A percentile compares a stretch with the other conserved stretches of the same genome.
Evolutionary conservation across 2,113 vertebrate genomes (phyloP).

Genomic region (Odocoileus virginianus): DNA sequence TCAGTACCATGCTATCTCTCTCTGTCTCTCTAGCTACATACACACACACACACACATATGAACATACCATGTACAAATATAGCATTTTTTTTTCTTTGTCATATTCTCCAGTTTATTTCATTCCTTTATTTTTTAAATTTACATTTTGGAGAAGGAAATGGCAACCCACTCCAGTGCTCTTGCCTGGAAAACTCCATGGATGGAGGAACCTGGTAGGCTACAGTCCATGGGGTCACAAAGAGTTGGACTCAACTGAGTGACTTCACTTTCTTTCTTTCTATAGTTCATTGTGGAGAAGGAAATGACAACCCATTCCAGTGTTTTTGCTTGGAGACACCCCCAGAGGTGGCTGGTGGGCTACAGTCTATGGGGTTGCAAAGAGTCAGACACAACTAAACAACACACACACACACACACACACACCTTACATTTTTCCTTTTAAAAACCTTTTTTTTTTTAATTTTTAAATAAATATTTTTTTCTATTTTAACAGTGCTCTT

Average conservation of each 20-base stretch:
- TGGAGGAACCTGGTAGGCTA: background rate
- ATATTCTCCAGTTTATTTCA: background rate
- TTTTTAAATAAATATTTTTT: background rate
- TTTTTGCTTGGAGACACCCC: background rate
- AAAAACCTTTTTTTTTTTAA: rapidly evolving
- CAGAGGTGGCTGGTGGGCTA: background rate
- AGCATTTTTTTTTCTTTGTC: background rate
- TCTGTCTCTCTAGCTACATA: background rate
- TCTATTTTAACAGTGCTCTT: background rate
- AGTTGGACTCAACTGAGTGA: rapidly evolving
- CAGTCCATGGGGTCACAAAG: background rate
- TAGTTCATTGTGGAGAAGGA: background rate
- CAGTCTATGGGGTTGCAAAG: background rate
- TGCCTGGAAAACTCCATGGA: background rate
- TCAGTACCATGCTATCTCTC: background rate
- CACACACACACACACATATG: background rate
- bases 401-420: too few relatives aligned
- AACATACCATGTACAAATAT: background rate
- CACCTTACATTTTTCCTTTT: background rate
- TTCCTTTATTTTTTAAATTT: background rate
- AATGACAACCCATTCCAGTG: background rate
- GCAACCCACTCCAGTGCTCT: background rate
- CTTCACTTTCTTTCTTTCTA: background rate
- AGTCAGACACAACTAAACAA: background rate
- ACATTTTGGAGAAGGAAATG: background rate